These are phyloP conservation scores for Globia sparganii DNA, from an alignment of 2,888 invertebrate genomes.

Conservation along the genomic window DNA sequence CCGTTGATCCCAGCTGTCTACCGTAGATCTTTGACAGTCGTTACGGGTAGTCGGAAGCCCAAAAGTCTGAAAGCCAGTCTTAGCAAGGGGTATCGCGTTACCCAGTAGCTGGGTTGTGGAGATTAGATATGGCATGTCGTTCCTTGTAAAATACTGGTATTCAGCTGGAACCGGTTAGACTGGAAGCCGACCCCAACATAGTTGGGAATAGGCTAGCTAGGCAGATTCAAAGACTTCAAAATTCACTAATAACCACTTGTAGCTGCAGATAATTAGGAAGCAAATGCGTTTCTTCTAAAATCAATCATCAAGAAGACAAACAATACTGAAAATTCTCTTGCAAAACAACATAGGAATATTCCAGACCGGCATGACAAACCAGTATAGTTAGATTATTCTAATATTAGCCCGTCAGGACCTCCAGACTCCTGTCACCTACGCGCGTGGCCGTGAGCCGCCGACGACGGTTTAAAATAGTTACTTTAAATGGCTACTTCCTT, in stretches of 20 bases:
- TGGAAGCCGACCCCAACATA: background rate
- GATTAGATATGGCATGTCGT: background rate
- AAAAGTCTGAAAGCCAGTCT: background rate
- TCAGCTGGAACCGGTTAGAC: background rate
- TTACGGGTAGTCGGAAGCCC: background rate
- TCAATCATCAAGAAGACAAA: background rate
- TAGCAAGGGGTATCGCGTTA: background rate
- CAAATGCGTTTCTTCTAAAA: background rate
- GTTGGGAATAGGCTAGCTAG: background rate
- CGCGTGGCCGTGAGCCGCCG: constrained; percentile 68
- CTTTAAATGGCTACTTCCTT: constrained; percentile 80
- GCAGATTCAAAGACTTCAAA: background rate
- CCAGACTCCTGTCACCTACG: constrained; percentile 66
- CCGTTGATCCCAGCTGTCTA: background rate
- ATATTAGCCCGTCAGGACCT: constrained; percentile 63
- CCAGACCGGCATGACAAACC: constrained; percentile 40
- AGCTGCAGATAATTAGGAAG: background rate
- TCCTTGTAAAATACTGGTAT: background rate
- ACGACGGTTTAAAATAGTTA: constrained; percentile 79
- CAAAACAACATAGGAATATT: constrained; percentile 44
- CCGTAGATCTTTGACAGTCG: background rate
- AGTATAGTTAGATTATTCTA: constrained; percentile 58
- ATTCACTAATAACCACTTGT: background rate
- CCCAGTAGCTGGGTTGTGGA: background rate
- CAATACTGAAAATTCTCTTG: background rate